Percentiles rank a stretch among this genome's conserved stretches.
phyloP scores from a whole-genome alignment of 2,113 vertebrate genomes.

The Patagioenas fasciata region DNA sequence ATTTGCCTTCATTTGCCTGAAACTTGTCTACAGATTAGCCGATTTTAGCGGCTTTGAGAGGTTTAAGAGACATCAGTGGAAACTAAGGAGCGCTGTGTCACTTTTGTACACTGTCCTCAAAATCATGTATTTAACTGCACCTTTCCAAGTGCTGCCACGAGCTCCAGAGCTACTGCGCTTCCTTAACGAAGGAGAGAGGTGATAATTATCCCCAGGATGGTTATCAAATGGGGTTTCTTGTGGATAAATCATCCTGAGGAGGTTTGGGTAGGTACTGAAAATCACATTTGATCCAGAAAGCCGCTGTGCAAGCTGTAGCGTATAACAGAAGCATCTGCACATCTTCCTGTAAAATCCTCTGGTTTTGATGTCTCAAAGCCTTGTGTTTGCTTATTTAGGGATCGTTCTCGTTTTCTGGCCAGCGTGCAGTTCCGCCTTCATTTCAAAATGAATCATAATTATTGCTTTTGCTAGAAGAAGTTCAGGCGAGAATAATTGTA shows the following conservation, averaged over 20 bases:
- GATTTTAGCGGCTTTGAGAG: not conserved
- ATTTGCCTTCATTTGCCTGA: not conserved
- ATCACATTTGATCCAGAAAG: not conserved
- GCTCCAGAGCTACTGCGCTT: not conserved
- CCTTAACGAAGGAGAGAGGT: not conserved
- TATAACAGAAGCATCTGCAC: not conserved
- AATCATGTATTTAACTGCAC: not conserved
- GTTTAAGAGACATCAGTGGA: not conserved
- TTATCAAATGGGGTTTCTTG: too few species aligned
- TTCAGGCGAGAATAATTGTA: not conserved
- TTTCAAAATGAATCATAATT: not conserved
- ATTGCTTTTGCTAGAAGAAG: not conserved
- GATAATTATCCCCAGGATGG: not conserved
- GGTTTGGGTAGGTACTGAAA: not conserved
- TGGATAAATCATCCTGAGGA: not conserved
- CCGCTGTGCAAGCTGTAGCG: not conserved
- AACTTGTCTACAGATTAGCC: rapidly evolving
- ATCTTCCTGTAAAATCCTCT: not conserved
- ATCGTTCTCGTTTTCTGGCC: rapidly evolving
- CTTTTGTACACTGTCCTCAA: not conserved
- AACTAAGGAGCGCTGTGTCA: not conserved
- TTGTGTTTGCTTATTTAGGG: not conserved
- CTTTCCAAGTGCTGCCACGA: not conserved
- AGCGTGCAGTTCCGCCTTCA: rapidly evolving
- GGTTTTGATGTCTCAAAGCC: not conserved